Base-by-base conservation (phyloP, 2,888 invertebrate species). In the Margaritifera margaritifera region DNA sequence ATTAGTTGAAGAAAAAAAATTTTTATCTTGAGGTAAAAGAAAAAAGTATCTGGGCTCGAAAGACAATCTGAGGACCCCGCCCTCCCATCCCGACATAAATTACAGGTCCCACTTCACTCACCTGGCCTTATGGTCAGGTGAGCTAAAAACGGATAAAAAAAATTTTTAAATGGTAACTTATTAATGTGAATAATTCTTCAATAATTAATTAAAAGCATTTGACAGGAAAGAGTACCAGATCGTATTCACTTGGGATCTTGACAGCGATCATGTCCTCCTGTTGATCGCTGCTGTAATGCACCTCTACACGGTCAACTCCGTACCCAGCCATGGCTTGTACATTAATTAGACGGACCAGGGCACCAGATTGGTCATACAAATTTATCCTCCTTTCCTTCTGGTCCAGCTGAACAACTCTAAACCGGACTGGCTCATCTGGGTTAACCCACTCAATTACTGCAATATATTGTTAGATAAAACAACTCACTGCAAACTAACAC, bases 361-460 rank as follows among this genome's bases (percentile, higher is more conserved):
- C 74, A 20, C 75, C 75, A 11, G 72, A 73, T 11, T 78, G 64
- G 62, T 77, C 80, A 55, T 74, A 75, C 11, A 86, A 79, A 68
- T 82, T 71, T 11, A 86, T 75, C 42, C 81, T 77, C 51, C 77
- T 74, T 27, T 84, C 71, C 20, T 67, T 51, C 6, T 71, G 64
- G n/a, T 84, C 81, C 22, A 86, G 72, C 2, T 76, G 68, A 11
- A 87, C 71, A 27, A 77, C 72, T 1, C 86, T 80, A 59, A 81
- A 75, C 25, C 84, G 64, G 53, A 81, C 81, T 5, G 78, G 79
- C 11, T 81, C 74, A 24, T 81, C 82, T 5, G 53, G 62, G 6
- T 83, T 85, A 25, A 84, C 72, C 86, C 86, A 87, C 62, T 87
- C 87, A 19, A 78, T 62, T 8, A 83, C 87, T 87, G 73, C 2